A percentile compares a stretch with the other conserved stretches of the same genome.
phyloP scores from a whole-genome alignment of 2,113 vertebrate species.

The Gadus macrocephalus region DNA sequence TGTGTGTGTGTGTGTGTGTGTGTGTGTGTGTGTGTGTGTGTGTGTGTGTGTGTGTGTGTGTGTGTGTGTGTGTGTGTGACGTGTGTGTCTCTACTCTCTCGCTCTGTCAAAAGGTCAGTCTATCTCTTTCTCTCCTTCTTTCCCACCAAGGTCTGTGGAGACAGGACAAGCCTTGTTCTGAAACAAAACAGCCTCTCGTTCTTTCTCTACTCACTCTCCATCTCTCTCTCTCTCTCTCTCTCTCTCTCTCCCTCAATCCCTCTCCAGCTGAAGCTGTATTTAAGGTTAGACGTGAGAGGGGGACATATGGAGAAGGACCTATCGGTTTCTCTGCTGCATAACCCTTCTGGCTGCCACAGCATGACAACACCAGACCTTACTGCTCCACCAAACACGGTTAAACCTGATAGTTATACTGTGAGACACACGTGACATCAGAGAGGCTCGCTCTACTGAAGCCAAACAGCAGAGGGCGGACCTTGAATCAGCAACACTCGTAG shows the following conservation, averaged over 20 bases:
- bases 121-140: slow-evolving; percentile 19
- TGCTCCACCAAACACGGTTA: too few species aligned
- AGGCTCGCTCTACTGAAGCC: too few species aligned
- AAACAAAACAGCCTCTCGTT: slow-evolving; percentile 33
- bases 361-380: too few species aligned
- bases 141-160: slow-evolving; percentile 27
- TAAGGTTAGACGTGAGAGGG: slow-evolving; percentile 7
- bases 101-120: not conserved
- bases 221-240: too few species aligned
- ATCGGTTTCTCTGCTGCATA: too few species aligned
- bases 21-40: not conserved
- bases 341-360: too few species aligned
- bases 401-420: too few species aligned
- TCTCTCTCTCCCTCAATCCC: slow-evolving; percentile 14
- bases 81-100: not conserved
- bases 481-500: too few species aligned
- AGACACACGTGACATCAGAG: too few species aligned
- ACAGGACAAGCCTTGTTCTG: slow-evolving; percentile 51
- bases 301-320: too few species aligned
- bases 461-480: too few species aligned
- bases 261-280: slow-evolving; percentile 28
- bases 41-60: not conserved
- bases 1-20: too few species aligned
- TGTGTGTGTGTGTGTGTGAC: not conserved
- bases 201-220: not conserved